These are phyloP conservation scores for Abscondita cerata DNA, from an alignment of 2,888 invertebrate species.

Conservation along the genomic window DNA sequence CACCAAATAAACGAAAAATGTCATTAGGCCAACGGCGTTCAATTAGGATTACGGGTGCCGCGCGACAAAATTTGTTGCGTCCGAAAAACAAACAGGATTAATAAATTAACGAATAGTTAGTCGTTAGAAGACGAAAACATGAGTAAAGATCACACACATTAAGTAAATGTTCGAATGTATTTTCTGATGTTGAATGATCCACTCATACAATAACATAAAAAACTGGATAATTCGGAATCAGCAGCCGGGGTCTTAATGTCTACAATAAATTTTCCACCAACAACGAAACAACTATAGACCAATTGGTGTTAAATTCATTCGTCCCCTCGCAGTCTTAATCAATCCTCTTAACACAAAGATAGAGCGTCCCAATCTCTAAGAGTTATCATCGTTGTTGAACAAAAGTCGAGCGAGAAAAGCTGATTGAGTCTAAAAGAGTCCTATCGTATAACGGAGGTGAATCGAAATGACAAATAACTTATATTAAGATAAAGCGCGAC, in stretches of 20 bases:
- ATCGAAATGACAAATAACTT: constrained; percentile 57
- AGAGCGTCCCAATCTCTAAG: constrained; percentile 54
- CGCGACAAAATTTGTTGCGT: constrained; percentile 51
- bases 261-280: constrained; percentile 54
- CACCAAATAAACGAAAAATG: constrained; percentile 57
- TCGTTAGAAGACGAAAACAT: constrained; percentile 43
- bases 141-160: constrained; percentile 42
- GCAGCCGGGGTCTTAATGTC: constrained; percentile 49
- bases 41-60: constrained; percentile 54
- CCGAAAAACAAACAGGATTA: constrained; percentile 34
- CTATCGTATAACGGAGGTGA: constrained; percentile 57
- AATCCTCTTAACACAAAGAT: constrained; percentile 58
- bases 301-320: constrained; percentile 59
- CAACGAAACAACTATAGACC: constrained; percentile 55
- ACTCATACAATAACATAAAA: constrained; percentile 48
- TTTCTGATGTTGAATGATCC: constrained; percentile 35
- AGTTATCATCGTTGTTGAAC: constrained; percentile 54
- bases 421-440: constrained; percentile 58
- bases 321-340: constrained; percentile 57
- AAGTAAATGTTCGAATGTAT: constrained; percentile 52
- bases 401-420: constrained; percentile 55
- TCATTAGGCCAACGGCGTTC: constrained; percentile 54
- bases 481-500: constrained; percentile 54
- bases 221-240: constrained; percentile 54
- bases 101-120: constrained; percentile 37